Base-by-base conservation (phyloP, 1,140 invertebrate genomes). In the Pseudachorutes palmiensis region DNA sequence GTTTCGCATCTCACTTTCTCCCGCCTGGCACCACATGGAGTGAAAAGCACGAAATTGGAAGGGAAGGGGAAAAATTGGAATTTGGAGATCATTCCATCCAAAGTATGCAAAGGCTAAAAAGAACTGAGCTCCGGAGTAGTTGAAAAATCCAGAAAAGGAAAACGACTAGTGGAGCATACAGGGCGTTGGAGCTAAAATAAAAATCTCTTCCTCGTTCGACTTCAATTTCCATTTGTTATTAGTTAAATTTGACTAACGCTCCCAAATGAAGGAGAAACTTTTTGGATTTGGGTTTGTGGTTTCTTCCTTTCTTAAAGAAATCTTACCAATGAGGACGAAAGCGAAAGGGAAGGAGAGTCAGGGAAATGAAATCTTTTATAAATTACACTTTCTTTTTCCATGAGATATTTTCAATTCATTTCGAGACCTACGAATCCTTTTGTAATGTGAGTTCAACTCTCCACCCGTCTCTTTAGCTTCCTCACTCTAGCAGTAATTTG, bases 181-280 rank as follows among this genome's bases (percentile, higher is more conserved):
- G n/a, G n/a, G n/a, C n/a, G n/a, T n/a, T n/a, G n/a, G n/a, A n/a
- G n/a, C n/a, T n/a, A n/a, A n/a, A 31, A 36, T 62, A 19, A 65
- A 63, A 66, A 66, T 48, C n/a, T 61, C 59, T 61, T 65, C 49
- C 59, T 65, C 51, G 49, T 58, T 63, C 58, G 51, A 63, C 64
- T 67, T 58, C 59, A 70, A 72, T 72, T 72, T 72, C 65, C 71
- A 70, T 72, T 70, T 41, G 55, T 72, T 70, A 72, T 72, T 72
- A 72, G 71, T 72, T 72, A 70, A 72, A 72, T 72, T 71, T 67
- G 62, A 41, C 65, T 64, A 70, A 68, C 68, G 65, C 62, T 59
- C 57, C 62, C 58, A 64, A 67, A 65, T 65, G 49, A 62, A 66
- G 68, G 62, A 65, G 64, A 70, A 70, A 70, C 64, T 69, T 69